Base-by-base conservation (phyloP, 2,113 vertebrate genomes). In the Tyrannus savana region DNA sequence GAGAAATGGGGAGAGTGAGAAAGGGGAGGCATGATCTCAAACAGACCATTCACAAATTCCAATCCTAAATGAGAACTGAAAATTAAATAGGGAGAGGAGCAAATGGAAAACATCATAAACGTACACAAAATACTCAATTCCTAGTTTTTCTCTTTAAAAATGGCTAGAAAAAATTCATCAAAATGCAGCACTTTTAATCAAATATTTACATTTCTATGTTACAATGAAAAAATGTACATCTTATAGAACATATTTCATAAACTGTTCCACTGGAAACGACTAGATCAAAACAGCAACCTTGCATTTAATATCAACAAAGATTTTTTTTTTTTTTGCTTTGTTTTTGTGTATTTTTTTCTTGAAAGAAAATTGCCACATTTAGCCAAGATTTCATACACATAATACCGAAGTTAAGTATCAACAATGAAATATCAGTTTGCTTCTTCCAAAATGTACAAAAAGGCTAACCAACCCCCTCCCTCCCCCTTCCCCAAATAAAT, bases 151-250 rank as follows among this genome's bases (percentile, higher is more conserved):
- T 98, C 98, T 99, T 98, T 98, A 99, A 99, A 99, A 99, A 98
- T 97, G 96, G 97, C 98, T 99, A 99, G 98, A 99, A 99, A 99
- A 99, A 98, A 97, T 97, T 98, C 98, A 98, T 98, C 98, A 99
- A 99, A 99, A 99, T 98, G 98, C 98, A 99, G 98, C 98, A 97
- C 98, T 98, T 97, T 98, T 98, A 98, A 98, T 98, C 97, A 97
- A 97, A 97, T 99, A 99, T 99, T 98, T 99, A 99, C 99, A 99
- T 96, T 98, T 98, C 97, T 98, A 98, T 99, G 98, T 99, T 99
- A 99, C 98, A 98, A 97, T 97, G 98, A 98, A 96, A 98, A 99
- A 99, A 99, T 98, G 98, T 99, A 99, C 98, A 99, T 98, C 98
- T 98, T 98, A 98, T 98, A 98, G 98, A 98, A 98, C 97, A 97